Evolutionary conservation across 1,140 invertebrate species (phyloP), one percentile per base, ranked within the genome.

Genomic region (Tetragnatha versicolor): DNA sequence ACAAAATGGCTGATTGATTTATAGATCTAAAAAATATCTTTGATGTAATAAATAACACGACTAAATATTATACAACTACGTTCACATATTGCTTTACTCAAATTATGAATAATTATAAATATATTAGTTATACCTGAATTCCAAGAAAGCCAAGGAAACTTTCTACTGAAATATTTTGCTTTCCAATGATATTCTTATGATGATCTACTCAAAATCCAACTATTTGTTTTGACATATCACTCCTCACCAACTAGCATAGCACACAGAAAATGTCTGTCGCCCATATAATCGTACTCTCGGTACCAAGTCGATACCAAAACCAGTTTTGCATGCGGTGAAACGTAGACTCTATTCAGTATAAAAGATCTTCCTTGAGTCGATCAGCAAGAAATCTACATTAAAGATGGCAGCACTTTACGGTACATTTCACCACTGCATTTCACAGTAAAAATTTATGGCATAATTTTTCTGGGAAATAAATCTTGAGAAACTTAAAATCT

Each of bases 221-320:
- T 39, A 65, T 70, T 70, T 70, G 68, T 70, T 70, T 70, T 70
- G 68, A 70, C 68, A 70, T 70, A 51, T 37, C 25, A 70, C 49
- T 55, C 39, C 33, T 22, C 49, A 20, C 2, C 7, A 35, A 53
- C 42, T 39, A 27, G 29, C 20, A 70, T 20, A n/a, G 68, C 68
- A 70, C 68, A 33, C 55, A 70, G 68, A 70, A 70, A 70, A 70
- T 70, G 68, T 70, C 68, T 70, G 68, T 70, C 68, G 68, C 68
- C 68, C 68, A 66, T 66, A 47, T 66, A 66, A n/a, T 70, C 29
- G 35, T 70, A 70, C 25, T 55, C 68, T 70, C 68, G 31, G 55
- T 27, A 37, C 47, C 51, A 70, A 22, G 39, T 17, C 53, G 47
- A 39, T 42, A 37, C 47, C 68, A 33, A 70, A 70, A 31, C 53